Conservation (phyloP, 2,888 invertebrate genomes). For the Osedax frankpressi region DNA sequence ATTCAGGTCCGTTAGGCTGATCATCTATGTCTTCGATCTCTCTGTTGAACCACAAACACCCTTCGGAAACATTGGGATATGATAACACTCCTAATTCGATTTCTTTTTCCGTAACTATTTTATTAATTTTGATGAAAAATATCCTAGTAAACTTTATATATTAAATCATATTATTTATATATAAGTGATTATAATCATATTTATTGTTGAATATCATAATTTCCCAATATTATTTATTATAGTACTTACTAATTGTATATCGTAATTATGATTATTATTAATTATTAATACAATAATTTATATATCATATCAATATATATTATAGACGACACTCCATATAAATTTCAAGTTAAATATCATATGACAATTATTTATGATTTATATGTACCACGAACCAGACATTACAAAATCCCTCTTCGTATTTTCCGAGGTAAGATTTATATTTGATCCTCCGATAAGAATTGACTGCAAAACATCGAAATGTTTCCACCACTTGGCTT, state of each 20-base stretch:
- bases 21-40: constrained; percentile 30
- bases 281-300: too few species aligned
- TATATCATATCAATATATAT: too few species aligned
- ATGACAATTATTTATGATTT: background rate
- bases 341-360: too few species aligned
- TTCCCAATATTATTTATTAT: too few species aligned
- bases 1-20: background rate
- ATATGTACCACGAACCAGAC: constrained; percentile 20
- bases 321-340: too few species aligned
- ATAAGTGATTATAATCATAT: too few species aligned
- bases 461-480: constrained; percentile 57
- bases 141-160: too few species aligned
- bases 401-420: constrained; percentile 23
- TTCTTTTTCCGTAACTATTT: constrained; percentile 28
- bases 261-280: too few species aligned
- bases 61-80: constrained; percentile 22
- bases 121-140: too few species aligned
- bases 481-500: constrained; percentile 52
- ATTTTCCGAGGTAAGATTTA: constrained; percentile 9
- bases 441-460: constrained; percentile 52
- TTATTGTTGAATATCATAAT: too few species aligned
- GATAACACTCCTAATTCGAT: constrained; percentile 22
- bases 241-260: too few species aligned
- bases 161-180: too few species aligned
- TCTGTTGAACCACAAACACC: constrained; percentile 33